Conservation (phyloP, 2,113 vertebrate genomes). For the Puma concolor region DNA sequence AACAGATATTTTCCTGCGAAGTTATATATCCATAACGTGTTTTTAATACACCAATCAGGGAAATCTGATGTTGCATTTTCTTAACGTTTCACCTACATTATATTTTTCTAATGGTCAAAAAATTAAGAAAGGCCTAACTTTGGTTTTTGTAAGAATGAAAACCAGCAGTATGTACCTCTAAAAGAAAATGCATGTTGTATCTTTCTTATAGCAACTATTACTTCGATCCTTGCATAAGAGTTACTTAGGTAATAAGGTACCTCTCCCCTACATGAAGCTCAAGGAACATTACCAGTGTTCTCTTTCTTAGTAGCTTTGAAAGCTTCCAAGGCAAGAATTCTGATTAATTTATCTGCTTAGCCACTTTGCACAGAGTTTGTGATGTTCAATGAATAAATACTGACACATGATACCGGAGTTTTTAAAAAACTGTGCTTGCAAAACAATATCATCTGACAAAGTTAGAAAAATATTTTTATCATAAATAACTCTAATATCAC, state of each 20-base stretch:
- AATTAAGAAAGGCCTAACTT: constrained; percentile 44
- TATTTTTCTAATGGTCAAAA: constrained; percentile 53
- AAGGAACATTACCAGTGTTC: not conserved
- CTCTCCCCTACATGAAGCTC: not conserved
- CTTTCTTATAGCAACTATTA: constrained; percentile 31
- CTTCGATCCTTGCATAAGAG: constrained; percentile 3
- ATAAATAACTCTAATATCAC: not conserved
- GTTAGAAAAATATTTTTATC: not conserved
- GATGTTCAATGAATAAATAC: constrained; percentile 58
- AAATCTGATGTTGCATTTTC: constrained; percentile 30
- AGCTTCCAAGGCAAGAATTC: not conserved
- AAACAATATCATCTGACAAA: constrained; percentile 50
- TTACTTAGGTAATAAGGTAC: not conserved
- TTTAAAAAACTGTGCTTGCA: constrained; percentile 13
- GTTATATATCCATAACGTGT: not conserved
- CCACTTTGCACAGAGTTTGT: constrained; percentile 11
- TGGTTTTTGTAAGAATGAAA: constrained; percentile 33
- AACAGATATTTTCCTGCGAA: not conserved
- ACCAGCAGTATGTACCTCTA: not conserved
- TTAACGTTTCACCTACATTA: not conserved
- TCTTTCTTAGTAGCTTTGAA: not conserved
- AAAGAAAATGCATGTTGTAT: constrained; percentile 49
- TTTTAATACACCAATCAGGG: constrained; percentile 15
- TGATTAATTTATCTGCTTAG: constrained; percentile 59
- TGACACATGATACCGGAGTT: not conserved